Evolutionary conservation across 2,113 vertebrate genomes (phyloP).

Genomic region (Megalops atlanticus): DNA sequence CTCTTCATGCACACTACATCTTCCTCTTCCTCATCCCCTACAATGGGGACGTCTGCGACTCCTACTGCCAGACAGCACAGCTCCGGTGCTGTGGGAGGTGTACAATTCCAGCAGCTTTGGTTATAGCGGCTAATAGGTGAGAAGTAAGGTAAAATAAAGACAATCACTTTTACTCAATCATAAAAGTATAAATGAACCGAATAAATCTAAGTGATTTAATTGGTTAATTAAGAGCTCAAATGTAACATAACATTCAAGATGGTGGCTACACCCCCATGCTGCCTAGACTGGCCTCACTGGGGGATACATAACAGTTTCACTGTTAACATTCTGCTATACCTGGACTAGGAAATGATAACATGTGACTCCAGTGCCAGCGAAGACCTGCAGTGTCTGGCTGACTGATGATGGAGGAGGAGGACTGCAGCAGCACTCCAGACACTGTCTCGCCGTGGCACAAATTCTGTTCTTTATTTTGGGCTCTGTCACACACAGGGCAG

Average conservation of each 20-base stretch:
- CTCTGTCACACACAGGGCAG: neutral
- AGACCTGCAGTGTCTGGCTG: too few relatives aligned
- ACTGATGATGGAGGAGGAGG: neutral
- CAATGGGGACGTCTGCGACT: too few relatives aligned
- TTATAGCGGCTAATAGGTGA: too few relatives aligned
- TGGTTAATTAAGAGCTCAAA: neutral
- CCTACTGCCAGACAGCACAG: too few relatives aligned
- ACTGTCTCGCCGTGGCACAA: neutral
- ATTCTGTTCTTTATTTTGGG: neutral
- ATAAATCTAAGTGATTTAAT: neutral
- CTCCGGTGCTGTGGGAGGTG: too few relatives aligned
- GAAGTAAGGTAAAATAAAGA: too few relatives aligned
- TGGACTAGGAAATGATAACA: too few relatives aligned
- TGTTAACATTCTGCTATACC: neutral
- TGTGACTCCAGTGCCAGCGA: neutral
- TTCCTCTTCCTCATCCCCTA: too few relatives aligned
- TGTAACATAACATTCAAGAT: neutral
- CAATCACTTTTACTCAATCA: too few relatives aligned
- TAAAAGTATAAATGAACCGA: too few relatives aligned
- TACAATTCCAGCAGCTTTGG: too few relatives aligned
- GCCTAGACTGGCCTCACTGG: neutral
- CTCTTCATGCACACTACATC: too few relatives aligned
- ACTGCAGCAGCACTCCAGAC: neutral
- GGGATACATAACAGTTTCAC: neutral
- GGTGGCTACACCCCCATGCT: neutral